phyloP scores from a whole-genome alignment of 2,113 vertebrate genomes.

The Epinephelus lanceolatus region DNA sequence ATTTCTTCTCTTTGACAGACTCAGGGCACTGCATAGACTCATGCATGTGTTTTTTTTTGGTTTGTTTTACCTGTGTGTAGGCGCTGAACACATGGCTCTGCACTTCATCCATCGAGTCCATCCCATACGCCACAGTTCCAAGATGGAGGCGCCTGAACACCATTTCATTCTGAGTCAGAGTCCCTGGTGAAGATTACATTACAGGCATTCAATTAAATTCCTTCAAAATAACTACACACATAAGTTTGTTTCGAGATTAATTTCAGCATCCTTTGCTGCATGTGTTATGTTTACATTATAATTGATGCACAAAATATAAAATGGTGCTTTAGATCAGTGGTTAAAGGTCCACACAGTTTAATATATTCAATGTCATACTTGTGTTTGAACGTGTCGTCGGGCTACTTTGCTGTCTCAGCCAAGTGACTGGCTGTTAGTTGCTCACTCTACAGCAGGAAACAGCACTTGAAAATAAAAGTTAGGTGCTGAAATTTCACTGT shows the following conservation, averaged over 20 bases:
- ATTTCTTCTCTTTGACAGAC: background rate
- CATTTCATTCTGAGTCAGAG: conserved; percentile 98
- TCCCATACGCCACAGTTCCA: conserved; percentile 95
- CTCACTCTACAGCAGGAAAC: too few relatives aligned
- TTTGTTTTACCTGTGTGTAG: conserved; percentile 92
- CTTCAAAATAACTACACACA: background rate
- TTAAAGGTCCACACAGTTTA: too few relatives aligned
- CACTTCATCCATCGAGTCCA: conserved; percentile 99
- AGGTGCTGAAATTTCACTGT: too few relatives aligned
- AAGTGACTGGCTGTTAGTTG: too few relatives aligned
- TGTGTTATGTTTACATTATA: background rate
- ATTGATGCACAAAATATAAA: background rate
- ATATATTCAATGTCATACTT: too few relatives aligned
- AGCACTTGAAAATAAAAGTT: background rate
- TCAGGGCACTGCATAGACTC: background rate
- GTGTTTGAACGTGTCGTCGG: too few relatives aligned
- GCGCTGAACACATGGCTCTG: conserved; percentile 98
- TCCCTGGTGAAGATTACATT: conserved; percentile 84
- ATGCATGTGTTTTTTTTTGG: background rate
- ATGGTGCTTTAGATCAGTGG: background rate
- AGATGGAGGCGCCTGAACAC: conserved; percentile 96
- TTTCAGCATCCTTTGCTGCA: background rate
- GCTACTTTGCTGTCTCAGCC: too few relatives aligned
- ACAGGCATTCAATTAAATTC: background rate
- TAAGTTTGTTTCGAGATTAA: background rate